Evolutionary conservation across 2,113 vertebrate genomes (phyloP).

Genomic region (Eulemur macaco): DNA sequence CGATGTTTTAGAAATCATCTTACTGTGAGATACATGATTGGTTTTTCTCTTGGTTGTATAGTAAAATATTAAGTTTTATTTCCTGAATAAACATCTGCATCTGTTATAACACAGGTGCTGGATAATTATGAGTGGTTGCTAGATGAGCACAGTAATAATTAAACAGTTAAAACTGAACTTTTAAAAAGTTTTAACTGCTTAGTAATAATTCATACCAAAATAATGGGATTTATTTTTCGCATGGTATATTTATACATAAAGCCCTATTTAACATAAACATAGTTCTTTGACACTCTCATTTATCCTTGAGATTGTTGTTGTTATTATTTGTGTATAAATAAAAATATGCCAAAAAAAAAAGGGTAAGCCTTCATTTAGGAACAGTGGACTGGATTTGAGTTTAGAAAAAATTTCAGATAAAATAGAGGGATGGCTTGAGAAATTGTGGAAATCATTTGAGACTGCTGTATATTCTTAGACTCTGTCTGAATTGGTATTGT

Average conservation of each 20-base stretch:
- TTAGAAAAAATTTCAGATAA: not conserved
- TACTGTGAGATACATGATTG: not conserved
- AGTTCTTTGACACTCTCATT: not conserved
- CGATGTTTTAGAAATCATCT: not conserved
- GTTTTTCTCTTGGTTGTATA: not conserved
- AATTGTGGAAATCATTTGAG: not conserved
- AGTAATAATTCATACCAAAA: not conserved
- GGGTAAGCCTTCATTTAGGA: not conserved
- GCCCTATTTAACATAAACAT: not conserved
- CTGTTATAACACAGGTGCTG: accelerated
- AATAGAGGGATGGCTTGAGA: not conserved
- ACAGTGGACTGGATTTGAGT: not conserved
- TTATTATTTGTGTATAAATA: not conserved
- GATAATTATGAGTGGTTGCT: not conserved
- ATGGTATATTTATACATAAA: not conserved
- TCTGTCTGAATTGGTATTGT: not conserved
- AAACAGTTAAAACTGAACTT: not conserved
- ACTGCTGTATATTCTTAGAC: not conserved
- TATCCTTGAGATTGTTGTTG: not conserved
- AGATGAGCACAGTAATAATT: not conserved
- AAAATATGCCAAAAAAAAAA: not conserved
- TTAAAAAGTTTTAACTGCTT: not conserved
- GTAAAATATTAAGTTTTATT: not conserved
- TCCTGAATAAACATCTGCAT: not conserved
- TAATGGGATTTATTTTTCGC: not conserved